These are phyloP conservation scores for Stegodyphus mimosarum DNA, from an alignment of 1,140 invertebrate genomes.

Conservation along the genomic window DNA sequence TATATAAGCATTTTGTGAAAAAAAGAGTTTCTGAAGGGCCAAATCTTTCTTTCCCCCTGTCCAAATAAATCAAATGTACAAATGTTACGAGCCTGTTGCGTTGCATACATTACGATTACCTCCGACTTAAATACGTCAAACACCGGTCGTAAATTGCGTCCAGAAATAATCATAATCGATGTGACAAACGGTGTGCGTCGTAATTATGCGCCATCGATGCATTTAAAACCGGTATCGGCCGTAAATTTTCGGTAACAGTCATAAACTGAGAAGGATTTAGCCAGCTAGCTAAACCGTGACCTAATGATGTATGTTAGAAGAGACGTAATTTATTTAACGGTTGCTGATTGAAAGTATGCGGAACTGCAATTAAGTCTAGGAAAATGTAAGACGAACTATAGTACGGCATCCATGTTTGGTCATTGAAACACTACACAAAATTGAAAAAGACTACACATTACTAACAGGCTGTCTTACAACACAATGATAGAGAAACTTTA, in stretches of 20 bases:
- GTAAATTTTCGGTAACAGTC: slow-evolving; percentile 29
- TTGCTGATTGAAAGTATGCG: slow-evolving; percentile 28
- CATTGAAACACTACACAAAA: no score
- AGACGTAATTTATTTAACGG: slow-evolving; percentile 37
- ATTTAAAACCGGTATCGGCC: slow-evolving; percentile 20
- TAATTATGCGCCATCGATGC: slow-evolving; percentile 32
- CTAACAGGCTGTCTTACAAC: no score
- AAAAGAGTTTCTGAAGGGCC: no score
- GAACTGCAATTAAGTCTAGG: slow-evolving; percentile 10
- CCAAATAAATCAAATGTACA: no score
- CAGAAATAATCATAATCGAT: slow-evolving; percentile 32
- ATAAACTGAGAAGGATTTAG: not conserved
- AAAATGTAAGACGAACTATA: not conserved
- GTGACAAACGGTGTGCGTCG: slow-evolving; percentile 34
- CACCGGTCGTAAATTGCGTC: not conserved
- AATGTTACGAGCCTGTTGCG: not conserved
- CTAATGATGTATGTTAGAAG: slow-evolving; percentile 39
- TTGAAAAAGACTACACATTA: no score
- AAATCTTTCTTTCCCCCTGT: no score
- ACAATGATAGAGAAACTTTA: no score
- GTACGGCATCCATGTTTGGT: no score
- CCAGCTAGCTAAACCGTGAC: not conserved
- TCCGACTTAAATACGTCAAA: not conserved
- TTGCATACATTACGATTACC: not conserved
- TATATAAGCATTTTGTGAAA: no score